Base-by-base conservation (phyloP, 1,140 invertebrate genomes). In the Metaphire vulgaris region DNA sequence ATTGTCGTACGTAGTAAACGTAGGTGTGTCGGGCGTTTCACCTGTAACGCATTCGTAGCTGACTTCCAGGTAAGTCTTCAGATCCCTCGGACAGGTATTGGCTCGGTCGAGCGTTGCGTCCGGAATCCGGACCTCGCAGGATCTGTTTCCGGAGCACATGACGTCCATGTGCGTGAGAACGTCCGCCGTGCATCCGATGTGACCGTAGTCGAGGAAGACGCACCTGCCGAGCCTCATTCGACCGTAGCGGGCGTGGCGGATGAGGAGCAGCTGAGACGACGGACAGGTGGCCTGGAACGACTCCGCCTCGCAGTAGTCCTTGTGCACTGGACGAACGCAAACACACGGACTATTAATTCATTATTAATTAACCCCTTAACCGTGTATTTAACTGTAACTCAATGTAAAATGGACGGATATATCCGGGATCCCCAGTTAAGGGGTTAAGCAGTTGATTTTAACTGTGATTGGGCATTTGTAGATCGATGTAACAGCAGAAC, bases 61-160 rank as follows among this genome's bases (percentile, higher is more conserved):
- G 69, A 75, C 77, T 32, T 78, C 77, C 15, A 78, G 74, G 69
- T 75, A 78, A 56, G 77, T 33, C 65, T 78, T 74, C 34, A 78
- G 72, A 68, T 78, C 77, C 66, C 75, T 78, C 28, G 73, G 66
- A 29, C 77, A 78, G 2, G 77, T 73, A 26, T 78, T 74, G 16
- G 75, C 67, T 21, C 64, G 31, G 41, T 78, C 77, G 6, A 78
- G 33, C 30, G 64, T 75, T 6, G 75, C 77, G 21, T 56, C 41
- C 41, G 41, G 41, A 28, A 78, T 72, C 16, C 76, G 68, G 15
- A 78, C 41, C 6, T 30, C 29, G 33, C 77, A 78, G 69, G 56
- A 34, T 2, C 30, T 41, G 30, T 69, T 56, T 21, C 77, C 77
- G 1, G 73, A 70, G 29, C 77, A 78, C 67, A 41, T 56, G 65